Base-by-base conservation (phyloP, 2,888 invertebrate genomes). In the Pseudococcus jackbeardsleyi region DNA sequence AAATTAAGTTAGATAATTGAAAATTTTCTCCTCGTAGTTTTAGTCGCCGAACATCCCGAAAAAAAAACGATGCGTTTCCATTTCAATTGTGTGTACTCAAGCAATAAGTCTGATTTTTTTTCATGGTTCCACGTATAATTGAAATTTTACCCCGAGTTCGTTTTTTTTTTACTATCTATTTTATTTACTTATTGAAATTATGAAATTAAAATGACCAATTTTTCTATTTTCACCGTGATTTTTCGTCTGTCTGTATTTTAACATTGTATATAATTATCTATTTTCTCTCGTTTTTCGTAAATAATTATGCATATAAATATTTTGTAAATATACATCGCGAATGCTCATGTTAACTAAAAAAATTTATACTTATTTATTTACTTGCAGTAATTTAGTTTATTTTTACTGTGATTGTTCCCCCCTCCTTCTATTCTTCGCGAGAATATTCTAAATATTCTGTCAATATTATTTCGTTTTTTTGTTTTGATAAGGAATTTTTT, bases 361-460 rank as follows among this genome's bases (percentile, higher is more conserved):
- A 85, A 59, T 64, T 33, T 59, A 64, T 85, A 54, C 22, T 15
- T 84, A 59, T 39, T 85, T 39, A 82, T 19, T 33, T 33, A 33
- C 26, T 33, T 22, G 11, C 64, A 11, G 59, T 86, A 86, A 46
- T 59, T 86, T 46, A 68, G 26, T 59, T 86, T 86, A 86, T 85
- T 86, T 42, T 68, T 86, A 64, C 86, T 86, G 86, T 86, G 86
- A 86, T 86, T 86, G 64, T 33, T 22, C 11, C n/a, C n/a, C n/a
- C 59, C 54, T 86, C 68, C 42, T 22, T 3, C 5, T 85, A 85
- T 59, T 85, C 17, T 50, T 22, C 26, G n/a, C 19, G 48, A 46
- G 59, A 68, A 86, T 85, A 85, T 86, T 68, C 17, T 19, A 46
- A 86, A 86, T 86, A 68, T 86, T 86, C 86, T 46, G 22, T 82